These are phyloP conservation scores for Lucinisca nassula DNA, from an alignment of 2,888 invertebrate species.

Conservation along the genomic window DNA sequence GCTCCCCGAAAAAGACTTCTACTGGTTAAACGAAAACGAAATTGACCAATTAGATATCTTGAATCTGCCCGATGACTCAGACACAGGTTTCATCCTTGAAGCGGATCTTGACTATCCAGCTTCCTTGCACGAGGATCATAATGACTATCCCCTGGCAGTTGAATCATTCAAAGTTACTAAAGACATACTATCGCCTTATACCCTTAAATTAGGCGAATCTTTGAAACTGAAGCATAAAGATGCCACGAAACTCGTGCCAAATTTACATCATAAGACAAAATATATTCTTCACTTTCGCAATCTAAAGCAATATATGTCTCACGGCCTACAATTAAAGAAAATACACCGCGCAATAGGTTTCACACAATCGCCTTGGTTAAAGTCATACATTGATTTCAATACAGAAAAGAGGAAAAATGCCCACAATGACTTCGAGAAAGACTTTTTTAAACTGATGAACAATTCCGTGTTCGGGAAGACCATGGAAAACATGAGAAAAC, in stretches of 20 bases:
- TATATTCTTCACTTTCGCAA: not conserved
- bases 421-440: conserved; percentile 83
- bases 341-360: conserved; percentile 83
- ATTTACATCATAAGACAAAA: not conserved
- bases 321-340: conserved; percentile 37
- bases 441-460: conserved; percentile 78
- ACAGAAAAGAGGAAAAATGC: conserved; percentile 72
- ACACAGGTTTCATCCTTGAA: not conserved
- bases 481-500: conserved; percentile 87
- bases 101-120: not conserved
- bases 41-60: not conserved
- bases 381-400: conserved; percentile 79
- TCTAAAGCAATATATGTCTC: not conserved
- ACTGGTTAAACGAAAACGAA: conserved; percentile 29
- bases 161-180: conserved; percentile 11
- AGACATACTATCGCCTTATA: conserved; percentile 36
- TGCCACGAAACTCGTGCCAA: not conserved
- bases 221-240: not conserved
- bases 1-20: conserved; percentile 43
- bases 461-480: conserved; percentile 86
- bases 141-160: not conserved
- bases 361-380: conserved; percentile 58
- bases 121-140: not conserved
- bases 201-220: conserved; percentile 13
- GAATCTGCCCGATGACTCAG: not conserved